These are phyloP conservation scores for Calliopum simillimum DNA, from an alignment of 2,888 invertebrate species.

Conservation along the genomic window DNA sequence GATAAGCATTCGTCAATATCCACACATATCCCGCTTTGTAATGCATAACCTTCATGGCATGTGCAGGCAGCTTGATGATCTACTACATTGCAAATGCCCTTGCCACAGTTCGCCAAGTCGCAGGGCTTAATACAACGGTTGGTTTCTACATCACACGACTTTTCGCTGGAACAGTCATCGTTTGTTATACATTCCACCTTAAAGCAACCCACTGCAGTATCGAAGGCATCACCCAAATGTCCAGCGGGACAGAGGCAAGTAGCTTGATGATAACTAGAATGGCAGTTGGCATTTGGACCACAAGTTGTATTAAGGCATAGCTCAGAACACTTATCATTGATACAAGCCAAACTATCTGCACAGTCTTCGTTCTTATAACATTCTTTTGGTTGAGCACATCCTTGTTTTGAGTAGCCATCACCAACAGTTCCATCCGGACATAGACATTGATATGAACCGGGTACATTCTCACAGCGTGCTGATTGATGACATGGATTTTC, in stretches of 20 bases:
- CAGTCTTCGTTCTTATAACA: slow-evolving; percentile 82
- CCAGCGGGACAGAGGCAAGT: slow-evolving; percentile 84
- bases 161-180: slow-evolving; percentile 80
- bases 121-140: slow-evolving; percentile 89
- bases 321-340: slow-evolving; percentile 82
- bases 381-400: slow-evolving; percentile 82
- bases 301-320: slow-evolving; percentile 81
- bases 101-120: slow-evolving; percentile 80
- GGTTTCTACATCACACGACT: slow-evolving; percentile 78
- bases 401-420: slow-evolving; percentile 76
- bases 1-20: slow-evolving; percentile 85
- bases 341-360: slow-evolving; percentile 79
- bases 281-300: slow-evolving; percentile 82
- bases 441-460: slow-evolving; percentile 83
- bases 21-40: slow-evolving; percentile 76
- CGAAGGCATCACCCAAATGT: slow-evolving; percentile 83
- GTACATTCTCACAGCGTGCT: slow-evolving; percentile 82
- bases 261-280: slow-evolving; percentile 77
- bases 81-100: slow-evolving; percentile 80
- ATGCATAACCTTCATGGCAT: slow-evolving; percentile 80
- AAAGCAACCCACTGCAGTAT: slow-evolving; percentile 83
- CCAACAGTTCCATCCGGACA: slow-evolving; percentile 86
- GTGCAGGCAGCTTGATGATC: slow-evolving; percentile 80
- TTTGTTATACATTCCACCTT: slow-evolving; percentile 87
- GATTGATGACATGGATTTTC: slow-evolving; percentile 81